Base-by-base conservation (phyloP, 2,888 invertebrate genomes). In the Pycnomerus fuliginosus region DNA sequence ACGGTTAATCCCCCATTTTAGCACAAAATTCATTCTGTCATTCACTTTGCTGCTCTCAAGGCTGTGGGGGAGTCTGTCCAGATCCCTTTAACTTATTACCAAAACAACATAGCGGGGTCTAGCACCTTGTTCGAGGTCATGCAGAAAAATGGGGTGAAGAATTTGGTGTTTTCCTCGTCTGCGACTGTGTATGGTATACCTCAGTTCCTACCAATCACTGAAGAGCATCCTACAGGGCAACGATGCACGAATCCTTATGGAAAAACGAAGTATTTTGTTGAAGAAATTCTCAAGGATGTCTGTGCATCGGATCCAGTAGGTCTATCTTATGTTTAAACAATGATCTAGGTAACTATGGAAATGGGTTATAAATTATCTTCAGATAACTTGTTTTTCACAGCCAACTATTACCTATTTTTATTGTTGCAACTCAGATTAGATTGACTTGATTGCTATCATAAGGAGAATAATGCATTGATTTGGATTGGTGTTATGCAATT, bases 121-220 rank as follows among this genome's bases (percentile, higher is more conserved):
- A 78, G 90, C 53, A 88, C 84, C 50, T 76, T 96, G 15, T 75
- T 95, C 50, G 85, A 92, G 79, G 83, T 85, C 35, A 91, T 93
- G 89, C 78, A 82, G 46, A 80, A 81, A 52, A 77, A 80, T 68
- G 78, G 78, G 22, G 87, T 91, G 1, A 83, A 83, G 69, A 84
- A 82, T 56, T 73, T 94, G 23, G 85, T 94, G 13, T 94, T 91
- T 72, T 86, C 86, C 2, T 94, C 94, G 13, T 94, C 94, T 1
- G 92, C 94, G 14, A 96, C 96, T 1, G 96, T 97, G 16, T 97
- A 97, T 71, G 96, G 96, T 0, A 79, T 81, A 50, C 95, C 96
- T 2, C 78, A 86, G 64, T 80, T 80, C 57, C 75, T 96, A 50
- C 97, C 96, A 0, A 74, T 96, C 30, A 85, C 86, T 57, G 96